These are phyloP conservation scores for Acanthosepion lycidas DNA, from an alignment of 2,888 invertebrate genomes.

Conservation along the genomic window DNA sequence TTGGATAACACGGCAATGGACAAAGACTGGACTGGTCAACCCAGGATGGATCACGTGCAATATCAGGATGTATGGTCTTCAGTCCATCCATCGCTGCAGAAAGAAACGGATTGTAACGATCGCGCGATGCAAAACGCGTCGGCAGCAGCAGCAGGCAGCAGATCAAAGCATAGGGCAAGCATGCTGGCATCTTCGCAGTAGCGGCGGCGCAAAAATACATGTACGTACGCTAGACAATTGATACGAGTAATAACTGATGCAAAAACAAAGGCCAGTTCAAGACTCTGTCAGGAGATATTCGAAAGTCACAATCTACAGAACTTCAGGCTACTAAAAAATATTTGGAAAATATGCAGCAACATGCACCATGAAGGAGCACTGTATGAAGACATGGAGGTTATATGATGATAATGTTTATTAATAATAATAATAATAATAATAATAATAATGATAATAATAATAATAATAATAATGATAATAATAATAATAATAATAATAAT, in stretches of 20 bases:
- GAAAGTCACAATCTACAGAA: conserved; percentile 48
- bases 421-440: conserved; percentile 46
- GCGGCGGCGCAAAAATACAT: conserved; percentile 47
- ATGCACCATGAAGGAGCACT: conserved; percentile 49
- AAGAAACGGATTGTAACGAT: conserved; percentile 48
- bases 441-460: conserved; percentile 45
- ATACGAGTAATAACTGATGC: conserved; percentile 46
- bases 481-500: conserved; percentile 46
- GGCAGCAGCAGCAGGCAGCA: conserved; percentile 47
- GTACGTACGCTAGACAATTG: conserved; percentile 48
- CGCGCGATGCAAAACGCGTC: conserved; percentile 48
- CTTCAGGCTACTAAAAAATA: conserved; percentile 48
- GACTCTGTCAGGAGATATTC: conserved; percentile 46
- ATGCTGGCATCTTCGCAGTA: conserved; percentile 48
- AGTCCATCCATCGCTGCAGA: conserved; percentile 48
- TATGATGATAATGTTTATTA: conserved; percentile 39
- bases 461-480: conserved; percentile 46
- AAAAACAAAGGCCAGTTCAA: conserved; percentile 48
- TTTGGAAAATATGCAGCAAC: conserved; percentile 47
- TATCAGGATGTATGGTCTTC: conserved; percentile 46
- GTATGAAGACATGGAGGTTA: conserved; percentile 48
- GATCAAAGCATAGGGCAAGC: conserved; percentile 48
- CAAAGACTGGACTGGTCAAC: conserved; percentile 47
- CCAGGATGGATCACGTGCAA: conserved; percentile 44
- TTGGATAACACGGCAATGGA: conserved; percentile 47